Evolutionary conservation across 2,888 invertebrate genomes (phyloP), one percentile per base, ranked within the genome.

Genomic region (Deroplatys truncata): DNA sequence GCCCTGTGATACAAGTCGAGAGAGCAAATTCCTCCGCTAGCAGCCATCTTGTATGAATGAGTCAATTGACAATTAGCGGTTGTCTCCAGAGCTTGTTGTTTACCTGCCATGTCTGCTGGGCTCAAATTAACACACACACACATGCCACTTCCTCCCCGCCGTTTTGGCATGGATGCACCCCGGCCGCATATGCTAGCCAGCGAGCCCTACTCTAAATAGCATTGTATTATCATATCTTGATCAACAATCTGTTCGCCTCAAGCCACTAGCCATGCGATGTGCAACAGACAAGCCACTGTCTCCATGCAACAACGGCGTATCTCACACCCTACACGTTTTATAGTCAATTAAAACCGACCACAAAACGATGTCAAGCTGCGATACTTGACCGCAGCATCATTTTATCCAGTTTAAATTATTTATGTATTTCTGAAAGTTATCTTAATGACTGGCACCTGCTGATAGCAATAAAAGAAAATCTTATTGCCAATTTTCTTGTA

Each of bases 221-320:
- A 82, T 87, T 82, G 31, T 31, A 87, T 87, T 87, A 87, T 87
- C 87, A 87, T 87, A 87, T 87, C 87, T 87, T 20, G 82, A 87
- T 87, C 87, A 82, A 82, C 82, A 82, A 87, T 87, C 87, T 82
- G 31, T 87, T 35, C 13, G 87, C 87, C 87, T 82, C 87, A 82
- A 82, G 87, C 82, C 20, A 82, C 82, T 31, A 31, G 82, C 82
- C 86, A 87, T 82, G 87, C 87, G 87, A 87, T 87, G 87, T 82
- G 31, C 87, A 29, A 28, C 86, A 43, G 56, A 72, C 56, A 72
- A 72, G 56, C 56, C 20, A 20, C 8, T 20, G 2, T 20, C 84
- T 84, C 29, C 29, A 0, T 8, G 84, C 84, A 29, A 84, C 84
- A 84, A 31, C 84, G 84, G 7, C 28, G 2, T 35, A 84, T 84